Percentiles rank a stretch among this genome's conserved stretches.
Evolutionary conservation across 2,888 invertebrate species (phyloP).

Genomic region (Merodon equestris): DNA sequence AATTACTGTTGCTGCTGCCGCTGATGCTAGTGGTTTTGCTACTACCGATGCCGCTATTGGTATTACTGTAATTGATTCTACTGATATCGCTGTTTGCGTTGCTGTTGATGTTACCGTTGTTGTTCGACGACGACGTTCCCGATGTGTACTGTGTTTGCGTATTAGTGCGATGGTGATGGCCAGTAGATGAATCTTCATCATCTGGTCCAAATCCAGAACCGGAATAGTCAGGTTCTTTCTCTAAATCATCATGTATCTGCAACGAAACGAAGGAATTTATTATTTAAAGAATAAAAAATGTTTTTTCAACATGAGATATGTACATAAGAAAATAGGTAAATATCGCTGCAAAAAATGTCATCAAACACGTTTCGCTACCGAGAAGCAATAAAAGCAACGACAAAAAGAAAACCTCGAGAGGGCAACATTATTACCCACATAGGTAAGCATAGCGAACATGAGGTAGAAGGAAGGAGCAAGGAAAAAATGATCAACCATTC

Average conservation of each 20-base stretch:
- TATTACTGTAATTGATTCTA: conserved; percentile 77
- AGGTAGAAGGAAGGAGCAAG: no score
- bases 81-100: conserved; percentile 75
- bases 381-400: no score
- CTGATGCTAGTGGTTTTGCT: conserved; percentile 70
- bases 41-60: conserved; percentile 77
- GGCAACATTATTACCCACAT: no score
- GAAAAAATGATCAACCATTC: no score
- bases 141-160: conserved; percentile 73
- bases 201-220: conserved; percentile 92
- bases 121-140: conserved; percentile 69
- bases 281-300: neutral
- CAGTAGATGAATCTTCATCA: conserved; percentile 84
- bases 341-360: no score
- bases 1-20: conserved; percentile 74
- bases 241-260: conserved; percentile 79
- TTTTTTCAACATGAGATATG: neutral
- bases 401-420: no score
- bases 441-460: no score
- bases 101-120: conserved; percentile 73
- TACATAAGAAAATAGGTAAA: no score
- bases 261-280: neutral
- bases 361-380: no score
- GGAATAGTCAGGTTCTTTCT: conserved; percentile 88
- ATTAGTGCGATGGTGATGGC: conserved; percentile 73